phyloP scores from a whole-genome alignment of 2,888 invertebrate genomes.

The Ptychoptera contaminata region DNA sequence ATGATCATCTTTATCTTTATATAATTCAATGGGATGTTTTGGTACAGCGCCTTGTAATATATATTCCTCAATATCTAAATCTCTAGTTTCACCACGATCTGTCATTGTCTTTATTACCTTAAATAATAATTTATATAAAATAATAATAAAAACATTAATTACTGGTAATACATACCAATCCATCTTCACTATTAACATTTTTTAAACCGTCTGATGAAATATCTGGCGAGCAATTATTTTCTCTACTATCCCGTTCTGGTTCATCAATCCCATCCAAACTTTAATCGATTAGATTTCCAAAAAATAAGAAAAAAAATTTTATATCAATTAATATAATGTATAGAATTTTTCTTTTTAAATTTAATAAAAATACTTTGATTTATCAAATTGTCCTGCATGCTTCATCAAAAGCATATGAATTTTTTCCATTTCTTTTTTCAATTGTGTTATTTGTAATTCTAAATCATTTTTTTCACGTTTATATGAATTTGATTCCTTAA shows the following conservation, averaged over 20 bases:
- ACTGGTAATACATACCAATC: conserved; percentile 18
- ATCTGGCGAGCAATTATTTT: conserved; percentile 29
- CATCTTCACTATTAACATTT: conserved; percentile 31
- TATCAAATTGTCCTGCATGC: conserved; percentile 53
- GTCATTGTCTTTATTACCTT: conserved; percentile 18
- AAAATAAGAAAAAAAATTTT: background rate
- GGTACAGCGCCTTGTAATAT: conserved; percentile 47
- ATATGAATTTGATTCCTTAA: conserved; percentile 56
- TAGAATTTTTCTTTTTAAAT: background rate
- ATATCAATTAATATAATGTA: too few relatives aligned
- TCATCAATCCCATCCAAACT: conserved; percentile 22
- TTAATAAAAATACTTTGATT: conserved; percentile 18
- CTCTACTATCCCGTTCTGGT: conserved; percentile 26
- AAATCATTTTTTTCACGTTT: conserved; percentile 69
- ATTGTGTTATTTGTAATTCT: conserved; percentile 56
- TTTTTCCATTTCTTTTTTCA: conserved; percentile 69
- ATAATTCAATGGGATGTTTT: conserved; percentile 35
- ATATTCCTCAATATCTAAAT: conserved; percentile 40
- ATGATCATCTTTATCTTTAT: conserved; percentile 25
- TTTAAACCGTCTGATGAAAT: conserved; percentile 31
- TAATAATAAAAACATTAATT: background rate
- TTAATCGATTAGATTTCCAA: background rate
- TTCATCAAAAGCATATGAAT: conserved; percentile 49
- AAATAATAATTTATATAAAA: background rate
- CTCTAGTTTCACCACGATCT: conserved; percentile 21